phyloP scores from a whole-genome alignment of 1,140 invertebrate species.

The Cydia strobilella region DNA sequence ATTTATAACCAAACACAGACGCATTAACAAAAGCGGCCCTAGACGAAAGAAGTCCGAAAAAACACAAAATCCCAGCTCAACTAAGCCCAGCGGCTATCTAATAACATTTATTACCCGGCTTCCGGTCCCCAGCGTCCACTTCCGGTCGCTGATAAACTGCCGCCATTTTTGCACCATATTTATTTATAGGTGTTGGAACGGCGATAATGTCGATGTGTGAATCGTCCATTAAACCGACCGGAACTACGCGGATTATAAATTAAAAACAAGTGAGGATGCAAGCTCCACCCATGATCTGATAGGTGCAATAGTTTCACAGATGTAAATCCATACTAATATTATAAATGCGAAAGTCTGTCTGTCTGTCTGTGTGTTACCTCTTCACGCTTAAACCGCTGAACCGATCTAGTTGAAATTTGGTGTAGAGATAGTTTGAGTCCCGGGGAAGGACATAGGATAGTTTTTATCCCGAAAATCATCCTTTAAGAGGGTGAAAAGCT shows the following conservation, averaged over 20 bases:
- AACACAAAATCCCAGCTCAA: constrained; percentile 58
- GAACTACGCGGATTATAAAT: background rate
- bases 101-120: constrained; percentile 78
- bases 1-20: constrained; percentile 75
- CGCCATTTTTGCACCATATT: constrained; percentile 78
- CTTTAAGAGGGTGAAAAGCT: no score
- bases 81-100: constrained; percentile 79
- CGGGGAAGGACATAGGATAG: no score
- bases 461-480: no score
- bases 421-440: no score
- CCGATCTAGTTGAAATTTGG: no score
- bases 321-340: no score
- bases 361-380: no score
- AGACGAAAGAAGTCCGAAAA: constrained; percentile 68
- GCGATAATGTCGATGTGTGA: constrained; percentile 67
- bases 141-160: constrained; percentile 74
- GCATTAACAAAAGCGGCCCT: constrained; percentile 72
- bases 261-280: background rate
- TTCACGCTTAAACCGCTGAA: no score
- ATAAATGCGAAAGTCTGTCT: no score
- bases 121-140: constrained; percentile 73
- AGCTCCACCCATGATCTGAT: background rate
- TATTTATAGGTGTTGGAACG: constrained; percentile 72
- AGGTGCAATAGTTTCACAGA: no score
- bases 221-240: constrained; percentile 54